phyloP scores from a whole-genome alignment of 2,113 vertebrate species.

The Junco hyemalis region DNA sequence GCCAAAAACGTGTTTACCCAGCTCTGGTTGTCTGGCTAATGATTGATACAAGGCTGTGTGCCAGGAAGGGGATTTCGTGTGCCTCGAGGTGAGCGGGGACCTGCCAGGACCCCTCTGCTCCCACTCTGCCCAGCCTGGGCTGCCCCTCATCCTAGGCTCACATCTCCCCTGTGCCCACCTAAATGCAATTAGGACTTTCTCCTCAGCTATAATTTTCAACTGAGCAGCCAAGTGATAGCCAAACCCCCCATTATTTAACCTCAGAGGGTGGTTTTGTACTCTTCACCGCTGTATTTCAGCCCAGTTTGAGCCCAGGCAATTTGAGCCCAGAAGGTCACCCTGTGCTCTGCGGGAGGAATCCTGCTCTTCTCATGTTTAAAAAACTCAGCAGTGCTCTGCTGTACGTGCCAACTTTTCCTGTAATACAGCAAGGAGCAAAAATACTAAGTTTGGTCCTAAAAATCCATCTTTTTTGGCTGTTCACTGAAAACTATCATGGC shows the following conservation, averaged over 20 bases:
- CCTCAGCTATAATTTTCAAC: background rate
- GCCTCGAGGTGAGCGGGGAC: background rate
- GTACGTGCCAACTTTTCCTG: background rate
- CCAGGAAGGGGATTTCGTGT: background rate
- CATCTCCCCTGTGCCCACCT: background rate
- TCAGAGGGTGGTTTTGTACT: background rate
- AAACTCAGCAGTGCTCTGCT: background rate
- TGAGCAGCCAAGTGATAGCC: background rate
- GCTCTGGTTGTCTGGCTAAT: slow-evolving; percentile 46
- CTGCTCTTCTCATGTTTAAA: background rate
- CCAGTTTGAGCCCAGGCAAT: background rate
- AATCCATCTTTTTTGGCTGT: background rate
- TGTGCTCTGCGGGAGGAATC: background rate
- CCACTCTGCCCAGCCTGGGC: background rate
- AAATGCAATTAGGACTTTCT: background rate
- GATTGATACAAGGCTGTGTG: background rate
- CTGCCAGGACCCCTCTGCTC: background rate
- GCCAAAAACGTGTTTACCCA: slow-evolving; percentile 47
- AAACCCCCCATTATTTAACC: background rate
- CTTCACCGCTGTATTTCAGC: background rate
- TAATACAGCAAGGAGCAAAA: background rate
- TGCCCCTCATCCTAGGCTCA: background rate
- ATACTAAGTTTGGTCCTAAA: background rate
- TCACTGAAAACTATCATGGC: background rate
- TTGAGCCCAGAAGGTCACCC: slow-evolving; percentile 41